Base-by-base conservation (phyloP, 2,113 vertebrate genomes). In the Chaetops frenatus region DNA sequence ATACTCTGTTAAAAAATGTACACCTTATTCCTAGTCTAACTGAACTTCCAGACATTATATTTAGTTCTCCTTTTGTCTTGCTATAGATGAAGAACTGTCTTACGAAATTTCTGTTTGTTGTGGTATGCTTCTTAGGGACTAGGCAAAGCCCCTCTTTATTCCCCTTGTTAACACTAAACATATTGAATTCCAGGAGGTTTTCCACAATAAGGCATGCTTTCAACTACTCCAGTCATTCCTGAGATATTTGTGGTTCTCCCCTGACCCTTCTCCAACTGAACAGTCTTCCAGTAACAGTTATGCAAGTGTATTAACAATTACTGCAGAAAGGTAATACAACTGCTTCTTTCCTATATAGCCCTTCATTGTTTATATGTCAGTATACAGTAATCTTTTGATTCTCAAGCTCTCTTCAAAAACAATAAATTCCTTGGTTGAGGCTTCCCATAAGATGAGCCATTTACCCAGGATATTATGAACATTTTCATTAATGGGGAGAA, bases 221-320 rank as follows among this genome's bases (percentile, higher is more conserved):
- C 92, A 95, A 53, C 88, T 87, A 87, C 77, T 85, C 60, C 42
- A 76, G 42, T 85, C 62, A 90, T 93, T 95, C 92, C 88, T 50
- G 64, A 96, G 72, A 78, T 95, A 83, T 48, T 67, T 94, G 88
- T 90, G 87, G 85, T 56, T 94, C 88, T 96, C 48, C 56, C 44
- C 56, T 86, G 23, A 92, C 40, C 66, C 73, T 62, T 70, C 81
- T 92, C 89, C 71, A 88, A 31, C 60, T 60, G 51, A 80, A 81
- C 16, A 53, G 25, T 81, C 85, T 86, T 95, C 79, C 85, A 93
- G 51, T 58, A 74, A 82, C 25, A 51, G 60, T 86, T 83, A 78
- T 7, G 57, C 69, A 88, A 96, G 65, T 25, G 20, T 58, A 92
- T 73, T 81, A 56, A 78, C 24, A 94, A 77, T 86, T 86, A 86